Evolutionary conservation across 2,888 invertebrate genomes (phyloP).

Genomic region (Onthophagus sagittarius): DNA sequence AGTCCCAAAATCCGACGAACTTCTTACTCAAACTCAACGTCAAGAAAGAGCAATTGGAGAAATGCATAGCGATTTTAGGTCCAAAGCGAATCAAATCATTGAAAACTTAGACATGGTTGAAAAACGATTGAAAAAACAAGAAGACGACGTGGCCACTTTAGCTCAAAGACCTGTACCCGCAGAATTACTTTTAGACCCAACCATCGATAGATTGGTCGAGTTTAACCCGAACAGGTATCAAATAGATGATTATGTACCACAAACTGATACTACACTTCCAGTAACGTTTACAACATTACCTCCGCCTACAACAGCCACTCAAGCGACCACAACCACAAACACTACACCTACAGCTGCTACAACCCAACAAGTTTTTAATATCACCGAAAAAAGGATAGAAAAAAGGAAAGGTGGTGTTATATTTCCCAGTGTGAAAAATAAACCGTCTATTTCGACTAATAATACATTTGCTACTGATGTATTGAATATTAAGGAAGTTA

Average conservation of each 20-base stretch:
- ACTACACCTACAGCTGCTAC: slow-evolving; percentile 30
- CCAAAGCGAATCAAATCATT: slow-evolving; percentile 82
- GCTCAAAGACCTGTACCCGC: slow-evolving; percentile 73
- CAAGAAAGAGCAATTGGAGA: slow-evolving; percentile 84
- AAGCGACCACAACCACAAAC: slow-evolving; percentile 25
- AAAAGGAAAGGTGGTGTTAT: slow-evolving; percentile 78
- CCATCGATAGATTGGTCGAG: slow-evolving; percentile 74
- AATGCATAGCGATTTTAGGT: slow-evolving; percentile 71
- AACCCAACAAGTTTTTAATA: slow-evolving; percentile 31
- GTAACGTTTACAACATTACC: slow-evolving; percentile 45
- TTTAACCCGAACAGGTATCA: slow-evolving; percentile 69
- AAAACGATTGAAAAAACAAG: slow-evolving; percentile 77
- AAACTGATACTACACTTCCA: slow-evolving; percentile 40
- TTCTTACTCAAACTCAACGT: slow-evolving; percentile 79
- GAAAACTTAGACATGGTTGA: slow-evolving; percentile 85
- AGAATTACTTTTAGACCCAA: slow-evolving; percentile 70
- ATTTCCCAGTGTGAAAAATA: slow-evolving; percentile 88
- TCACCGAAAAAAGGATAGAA: slow-evolving; percentile 50
- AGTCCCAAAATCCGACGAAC: slow-evolving; percentile 81
- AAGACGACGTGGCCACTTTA: slow-evolving; percentile 74
- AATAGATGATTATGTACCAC: slow-evolving; percentile 39
- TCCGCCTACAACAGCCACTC: slow-evolving; percentile 46
- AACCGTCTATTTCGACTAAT: slow-evolving; percentile 73
- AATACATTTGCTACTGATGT: slow-evolving; percentile 78
- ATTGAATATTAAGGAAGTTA: slow-evolving; percentile 71